Conservation (phyloP, 2,888 invertebrate genomes). For the Ellobium chinense region DNA sequence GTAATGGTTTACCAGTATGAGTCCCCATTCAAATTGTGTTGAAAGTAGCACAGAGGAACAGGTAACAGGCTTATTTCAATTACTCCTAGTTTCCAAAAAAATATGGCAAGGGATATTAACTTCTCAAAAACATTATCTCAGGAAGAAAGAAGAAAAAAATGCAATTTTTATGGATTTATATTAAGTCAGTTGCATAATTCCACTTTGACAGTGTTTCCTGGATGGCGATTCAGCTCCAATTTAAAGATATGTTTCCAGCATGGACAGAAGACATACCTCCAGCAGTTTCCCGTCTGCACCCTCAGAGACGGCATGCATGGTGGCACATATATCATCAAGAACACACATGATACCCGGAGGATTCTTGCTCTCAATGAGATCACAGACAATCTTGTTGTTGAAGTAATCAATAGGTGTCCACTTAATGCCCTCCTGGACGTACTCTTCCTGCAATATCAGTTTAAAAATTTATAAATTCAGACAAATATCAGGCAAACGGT, state of each 20-base stretch:
- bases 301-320: slow-evolving; percentile 84
- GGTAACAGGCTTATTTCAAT: no score
- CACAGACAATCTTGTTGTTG: slow-evolving; percentile 86
- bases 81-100: no score
- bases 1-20: no score
- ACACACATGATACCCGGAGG: slow-evolving; percentile 84
- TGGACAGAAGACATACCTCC: slow-evolving; percentile 71
- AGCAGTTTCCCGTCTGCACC: slow-evolving; percentile 83
- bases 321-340: slow-evolving; percentile 85
- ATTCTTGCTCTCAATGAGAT: slow-evolving; percentile 83
- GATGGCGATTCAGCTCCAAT: no score
- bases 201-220: no score
- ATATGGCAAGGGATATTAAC: no score
- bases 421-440: slow-evolving; percentile 84
- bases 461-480: neutral
- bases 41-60: no score
- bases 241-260: neutral
- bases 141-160: no score
- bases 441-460: slow-evolving; percentile 83
- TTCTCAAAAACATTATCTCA: no score
- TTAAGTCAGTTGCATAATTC: no score
- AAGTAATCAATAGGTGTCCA: slow-evolving; percentile 86
- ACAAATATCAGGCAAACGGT: neutral
- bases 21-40: no score
- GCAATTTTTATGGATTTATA: no score